A percentile compares a stretch with the other conserved stretches of the same genome.
These are phyloP conservation scores for Thalassophryne amazonica DNA, from an alignment of 2,797 vertebrate species.

Conservation along the genomic window DNA sequence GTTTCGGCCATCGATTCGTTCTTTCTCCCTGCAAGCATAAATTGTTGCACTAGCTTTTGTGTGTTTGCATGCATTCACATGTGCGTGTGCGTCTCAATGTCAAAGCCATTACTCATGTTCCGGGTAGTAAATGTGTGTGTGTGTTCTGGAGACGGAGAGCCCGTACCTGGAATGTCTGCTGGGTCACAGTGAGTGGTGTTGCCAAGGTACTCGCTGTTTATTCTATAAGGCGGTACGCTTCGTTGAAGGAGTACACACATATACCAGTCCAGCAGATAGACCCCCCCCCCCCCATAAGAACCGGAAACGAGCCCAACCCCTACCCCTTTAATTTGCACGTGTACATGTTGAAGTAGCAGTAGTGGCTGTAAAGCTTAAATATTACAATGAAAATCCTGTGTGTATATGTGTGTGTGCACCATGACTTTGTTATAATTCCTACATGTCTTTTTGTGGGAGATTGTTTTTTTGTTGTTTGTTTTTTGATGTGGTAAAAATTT, in stretches of 20 bases:
- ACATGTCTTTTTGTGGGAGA: not conserved
- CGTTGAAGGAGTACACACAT: conserved; percentile 64
- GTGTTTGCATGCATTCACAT: conserved; percentile 4
- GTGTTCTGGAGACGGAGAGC: conserved; percentile 57
- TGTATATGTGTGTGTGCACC: not conserved
- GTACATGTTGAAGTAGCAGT: conserved; percentile 46
- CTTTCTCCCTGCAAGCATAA: not conserved
- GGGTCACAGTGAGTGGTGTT: conserved; percentile 73
- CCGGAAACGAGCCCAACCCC: conserved; percentile 61
- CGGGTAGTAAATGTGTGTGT: conserved; percentile 15
- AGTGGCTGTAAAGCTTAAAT: not conserved
- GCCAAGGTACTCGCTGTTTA: conserved; percentile 69
- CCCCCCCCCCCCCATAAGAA: conserved; percentile 1
- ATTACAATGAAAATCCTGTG: not conserved
- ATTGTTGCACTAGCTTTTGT: conserved; percentile 6
- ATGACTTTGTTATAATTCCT: not conserved
- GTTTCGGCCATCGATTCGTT: conserved; percentile 37
- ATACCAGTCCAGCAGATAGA: conserved; percentile 29
- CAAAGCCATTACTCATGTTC: conserved; percentile 52
- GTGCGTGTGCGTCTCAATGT: conserved; percentile 50
- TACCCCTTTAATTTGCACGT: conserved; percentile 43
- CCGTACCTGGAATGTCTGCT: conserved; percentile 67
- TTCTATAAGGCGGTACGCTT: conserved; percentile 68
- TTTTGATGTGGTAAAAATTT: too few species aligned
- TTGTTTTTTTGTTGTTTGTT: not conserved